Conservation (phyloP, 1,140 invertebrate species). For the Drepana arcuata region DNA sequence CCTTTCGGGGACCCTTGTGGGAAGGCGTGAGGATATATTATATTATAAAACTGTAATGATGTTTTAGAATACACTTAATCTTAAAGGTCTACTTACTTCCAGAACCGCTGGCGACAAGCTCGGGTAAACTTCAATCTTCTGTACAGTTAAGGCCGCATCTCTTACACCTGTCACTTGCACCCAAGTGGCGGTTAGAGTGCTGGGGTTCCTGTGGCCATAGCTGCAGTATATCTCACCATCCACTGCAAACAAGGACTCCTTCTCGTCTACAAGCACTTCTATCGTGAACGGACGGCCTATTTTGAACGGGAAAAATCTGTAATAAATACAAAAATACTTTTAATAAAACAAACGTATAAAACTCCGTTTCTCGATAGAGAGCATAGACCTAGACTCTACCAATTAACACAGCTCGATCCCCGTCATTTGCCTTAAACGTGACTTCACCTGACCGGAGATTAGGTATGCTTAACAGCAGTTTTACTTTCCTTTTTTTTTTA, state of each 20-base stretch:
- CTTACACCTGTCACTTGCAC: slow-evolving; percentile 49
- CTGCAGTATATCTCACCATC: slow-evolving; percentile 54
- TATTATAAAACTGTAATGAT: too few species aligned
- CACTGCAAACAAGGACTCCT: slow-evolving; percentile 45
- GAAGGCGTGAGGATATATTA: too few species aligned
- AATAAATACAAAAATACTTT: slow-evolving; percentile 13
- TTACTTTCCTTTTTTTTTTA: too few species aligned
- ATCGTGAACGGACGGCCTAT: slow-evolving; percentile 39
- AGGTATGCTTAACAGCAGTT: too few species aligned
- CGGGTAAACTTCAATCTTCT: slow-evolving; percentile 45
- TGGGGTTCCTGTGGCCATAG: slow-evolving; percentile 41
- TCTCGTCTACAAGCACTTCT: slow-evolving; percentile 47
- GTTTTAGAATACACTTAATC: not conserved
- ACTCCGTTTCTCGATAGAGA: too few species aligned
- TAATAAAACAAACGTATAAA: too few species aligned
- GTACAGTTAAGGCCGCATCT: slow-evolving; percentile 38
- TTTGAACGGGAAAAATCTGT: slow-evolving; percentile 56
- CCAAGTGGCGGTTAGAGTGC: slow-evolving; percentile 31
- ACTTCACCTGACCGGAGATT: too few species aligned
- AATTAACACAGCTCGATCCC: too few species aligned
- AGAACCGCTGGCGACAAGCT: slow-evolving; percentile 22
- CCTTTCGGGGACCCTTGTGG: too few species aligned
- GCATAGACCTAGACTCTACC: too few species aligned
- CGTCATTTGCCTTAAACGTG: too few species aligned
- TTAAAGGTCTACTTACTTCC: slow-evolving; percentile 30